These are phyloP conservation scores for Rhinichthys osculus DNA, from an alignment of 2,797 vertebrate species.

Conservation along the genomic window DNA sequence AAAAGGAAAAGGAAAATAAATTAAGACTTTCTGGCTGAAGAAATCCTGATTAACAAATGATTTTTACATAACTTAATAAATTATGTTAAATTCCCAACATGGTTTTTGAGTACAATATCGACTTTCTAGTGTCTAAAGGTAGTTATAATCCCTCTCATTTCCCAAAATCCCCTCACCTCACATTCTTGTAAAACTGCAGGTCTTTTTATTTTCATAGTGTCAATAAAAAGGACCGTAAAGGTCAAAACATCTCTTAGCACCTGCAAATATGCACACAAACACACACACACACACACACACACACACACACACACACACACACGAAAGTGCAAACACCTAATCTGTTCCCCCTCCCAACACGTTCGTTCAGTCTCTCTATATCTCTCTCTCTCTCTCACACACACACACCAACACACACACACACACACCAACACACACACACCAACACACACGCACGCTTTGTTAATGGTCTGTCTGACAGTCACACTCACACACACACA, in stretches of 20 bases:
- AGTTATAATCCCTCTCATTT: neutral
- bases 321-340: neutral
- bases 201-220: slow-evolving; percentile 22
- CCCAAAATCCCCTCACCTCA: slow-evolving; percentile 3
- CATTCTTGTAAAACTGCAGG: neutral
- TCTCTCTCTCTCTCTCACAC: neutral
- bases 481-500: slow-evolving; percentile 16
- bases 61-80: no score
- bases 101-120: neutral
- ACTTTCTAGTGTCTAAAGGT: neutral
- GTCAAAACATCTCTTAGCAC: slow-evolving; percentile 19
- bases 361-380: neutral
- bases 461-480: slow-evolving; percentile 45
- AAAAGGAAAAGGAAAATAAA: neutral
- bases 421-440: neutral
- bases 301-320: neutral
- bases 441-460: neutral
- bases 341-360: neutral
- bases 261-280: neutral
- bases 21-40: neutral
- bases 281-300: slow-evolving; percentile 18
- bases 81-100: neutral
- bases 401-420: slow-evolving; percentile 7
- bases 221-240: slow-evolving; percentile 9
- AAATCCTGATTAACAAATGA: neutral